Evolutionary conservation across 2,113 vertebrate species (phyloP).

Genomic region (Cyprinodon brontotheroides): DNA sequence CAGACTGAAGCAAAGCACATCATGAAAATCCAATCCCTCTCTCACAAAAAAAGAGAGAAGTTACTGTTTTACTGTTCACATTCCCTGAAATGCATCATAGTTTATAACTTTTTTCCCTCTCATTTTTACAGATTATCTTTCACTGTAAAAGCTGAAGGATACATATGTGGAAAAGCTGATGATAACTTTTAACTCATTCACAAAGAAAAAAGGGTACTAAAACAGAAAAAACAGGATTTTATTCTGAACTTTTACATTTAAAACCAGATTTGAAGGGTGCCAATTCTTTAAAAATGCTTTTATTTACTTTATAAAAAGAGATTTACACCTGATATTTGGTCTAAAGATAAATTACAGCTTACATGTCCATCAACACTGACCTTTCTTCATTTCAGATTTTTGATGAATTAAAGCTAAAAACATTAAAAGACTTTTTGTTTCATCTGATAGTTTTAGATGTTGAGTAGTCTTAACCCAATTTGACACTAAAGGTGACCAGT

Average conservation of each 20-base stretch:
- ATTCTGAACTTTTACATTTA: background rate
- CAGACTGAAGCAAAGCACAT: slow-evolving; percentile 90
- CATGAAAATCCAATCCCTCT: slow-evolving; percentile 85
- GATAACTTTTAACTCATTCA: slow-evolving; percentile 7
- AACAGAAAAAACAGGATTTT: background rate
- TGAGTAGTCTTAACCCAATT: background rate
- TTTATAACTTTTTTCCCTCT: slow-evolving; percentile 71
- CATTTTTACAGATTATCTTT: slow-evolving; percentile 79
- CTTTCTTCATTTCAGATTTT: background rate
- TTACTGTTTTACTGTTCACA: slow-evolving; percentile 82
- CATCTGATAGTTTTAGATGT: background rate
- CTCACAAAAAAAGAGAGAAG: slow-evolving; percentile 75
- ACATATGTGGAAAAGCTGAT: background rate
- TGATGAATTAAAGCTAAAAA: background rate
- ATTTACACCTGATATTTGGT: background rate
- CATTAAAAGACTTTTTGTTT: background rate
- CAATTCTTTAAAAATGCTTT: background rate
- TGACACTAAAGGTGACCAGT: background rate
- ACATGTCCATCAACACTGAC: background rate
- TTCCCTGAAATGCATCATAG: slow-evolving; percentile 85
- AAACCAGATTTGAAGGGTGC: background rate
- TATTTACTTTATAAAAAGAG: background rate
- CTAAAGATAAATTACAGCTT: background rate
- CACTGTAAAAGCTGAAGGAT: slow-evolving; percentile 76
- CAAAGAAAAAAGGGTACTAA: background rate